Evolutionary conservation across 1,140 invertebrate species (phyloP).

Genomic region (Drosophila tani): DNA sequence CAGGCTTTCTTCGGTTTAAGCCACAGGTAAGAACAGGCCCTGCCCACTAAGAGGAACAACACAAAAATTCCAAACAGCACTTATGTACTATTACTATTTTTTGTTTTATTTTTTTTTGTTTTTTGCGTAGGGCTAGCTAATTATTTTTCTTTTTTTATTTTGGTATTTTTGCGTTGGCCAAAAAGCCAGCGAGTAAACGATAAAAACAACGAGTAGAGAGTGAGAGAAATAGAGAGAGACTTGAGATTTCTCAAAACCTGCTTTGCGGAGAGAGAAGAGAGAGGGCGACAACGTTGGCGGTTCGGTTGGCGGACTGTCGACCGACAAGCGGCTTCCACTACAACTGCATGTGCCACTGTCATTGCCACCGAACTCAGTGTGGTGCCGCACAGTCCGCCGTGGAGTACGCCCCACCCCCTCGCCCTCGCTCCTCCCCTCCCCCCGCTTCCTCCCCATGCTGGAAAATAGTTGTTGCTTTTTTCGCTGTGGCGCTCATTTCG

Average conservation of each 20-base stretch:
- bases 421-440: neutral
- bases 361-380: constrained; percentile 85
- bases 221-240: constrained; percentile 30
- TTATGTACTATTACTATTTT: constrained; percentile 19
- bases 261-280: constrained; percentile 25
- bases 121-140: constrained; percentile 65
- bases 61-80: constrained; percentile 32
- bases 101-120: constrained; percentile 21
- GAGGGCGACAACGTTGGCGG: constrained; percentile 62
- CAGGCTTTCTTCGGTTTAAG: constrained; percentile 62
- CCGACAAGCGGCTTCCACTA: constrained; percentile 81
- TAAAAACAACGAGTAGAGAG: constrained; percentile 53
- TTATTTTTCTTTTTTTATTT: constrained; percentile 58
- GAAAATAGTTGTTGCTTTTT: constrained; percentile 28
- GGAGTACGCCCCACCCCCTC: constrained; percentile 28
- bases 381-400: constrained; percentile 68
- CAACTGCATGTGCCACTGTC: constrained; percentile 85
- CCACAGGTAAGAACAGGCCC: constrained; percentile 65
- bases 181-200: constrained; percentile 64
- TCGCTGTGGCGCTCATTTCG: constrained; percentile 46
- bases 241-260: constrained; percentile 47
- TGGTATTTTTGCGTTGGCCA: constrained; percentile 72
- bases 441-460: neutral
- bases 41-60: constrained; percentile 49
- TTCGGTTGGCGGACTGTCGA: constrained; percentile 73